These are phyloP conservation scores for Bugulina stolonifera DNA, from an alignment of 2,888 invertebrate species.

Conservation along the genomic window DNA sequence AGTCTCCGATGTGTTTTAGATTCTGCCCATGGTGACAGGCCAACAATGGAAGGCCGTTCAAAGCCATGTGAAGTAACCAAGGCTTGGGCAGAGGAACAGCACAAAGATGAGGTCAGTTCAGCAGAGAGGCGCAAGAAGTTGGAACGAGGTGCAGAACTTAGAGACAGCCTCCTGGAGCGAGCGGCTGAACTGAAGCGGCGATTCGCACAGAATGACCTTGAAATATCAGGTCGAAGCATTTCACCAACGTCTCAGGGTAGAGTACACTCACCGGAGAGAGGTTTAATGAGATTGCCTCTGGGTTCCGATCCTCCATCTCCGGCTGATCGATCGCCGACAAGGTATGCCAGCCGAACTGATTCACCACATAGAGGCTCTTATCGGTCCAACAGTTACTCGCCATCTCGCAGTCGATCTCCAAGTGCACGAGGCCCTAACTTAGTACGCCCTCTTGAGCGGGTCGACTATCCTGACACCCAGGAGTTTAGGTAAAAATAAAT, in stretches of 20 bases:
- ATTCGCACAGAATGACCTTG: neutral
- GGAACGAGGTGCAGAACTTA: neutral
- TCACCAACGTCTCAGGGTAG: neutral
- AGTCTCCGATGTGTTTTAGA: no score
- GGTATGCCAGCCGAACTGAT: no score
- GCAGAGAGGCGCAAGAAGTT: no score
- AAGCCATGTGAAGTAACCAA: neutral
- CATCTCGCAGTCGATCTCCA: neutral
- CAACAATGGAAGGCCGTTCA: no score
- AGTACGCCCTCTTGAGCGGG: constrained; percentile 10
- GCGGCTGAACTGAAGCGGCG: constrained; percentile 5
- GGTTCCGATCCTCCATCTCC: neutral
- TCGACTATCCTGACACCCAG: neutral
- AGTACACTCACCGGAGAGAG: neutral
- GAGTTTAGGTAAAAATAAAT: neutral
- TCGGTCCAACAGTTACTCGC: neutral
- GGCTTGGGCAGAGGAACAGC: neutral
- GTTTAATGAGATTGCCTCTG: neutral
- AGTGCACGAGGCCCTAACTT: neutral
- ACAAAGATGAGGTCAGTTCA: neutral
- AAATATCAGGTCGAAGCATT: neutral
- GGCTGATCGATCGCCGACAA: neutral
- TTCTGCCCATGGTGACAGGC: no score
- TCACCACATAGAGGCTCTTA: no score
- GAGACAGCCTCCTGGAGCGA: neutral